Evolutionary conservation across 2,888 invertebrate species (phyloP).

Genomic region (Orgyia antiqua): DNA sequence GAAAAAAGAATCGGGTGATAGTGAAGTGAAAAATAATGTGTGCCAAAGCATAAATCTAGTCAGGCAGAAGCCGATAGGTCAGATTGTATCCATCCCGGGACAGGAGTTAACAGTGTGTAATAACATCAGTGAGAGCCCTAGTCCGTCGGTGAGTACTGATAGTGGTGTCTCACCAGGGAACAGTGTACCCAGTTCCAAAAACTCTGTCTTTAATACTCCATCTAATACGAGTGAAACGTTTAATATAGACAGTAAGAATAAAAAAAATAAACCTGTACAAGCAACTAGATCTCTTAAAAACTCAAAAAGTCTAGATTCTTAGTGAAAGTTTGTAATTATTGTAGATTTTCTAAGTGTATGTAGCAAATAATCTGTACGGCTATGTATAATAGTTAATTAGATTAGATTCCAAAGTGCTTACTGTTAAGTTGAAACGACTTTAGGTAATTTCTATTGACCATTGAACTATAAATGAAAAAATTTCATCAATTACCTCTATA

Average conservation of each 20-base stretch:
- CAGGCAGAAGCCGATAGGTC: slow-evolving; percentile 71
- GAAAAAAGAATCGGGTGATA: slow-evolving; percentile 53
- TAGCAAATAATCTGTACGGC: slow-evolving; percentile 49
- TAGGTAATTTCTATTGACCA: slow-evolving; percentile 6
- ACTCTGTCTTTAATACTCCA: slow-evolving; percentile 51
- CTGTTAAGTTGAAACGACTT: slow-evolving; percentile 9
- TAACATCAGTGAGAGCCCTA: slow-evolving; percentile 60
- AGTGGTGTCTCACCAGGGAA: slow-evolving; percentile 69
- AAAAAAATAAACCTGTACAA: slow-evolving; percentile 53
- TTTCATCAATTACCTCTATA: too few species aligned
- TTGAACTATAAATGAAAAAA: too few species aligned
- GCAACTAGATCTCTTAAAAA: slow-evolving; percentile 62
- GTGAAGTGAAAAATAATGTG: slow-evolving; percentile 54
- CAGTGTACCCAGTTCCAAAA: slow-evolving; percentile 59
- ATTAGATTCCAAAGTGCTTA: slow-evolving; percentile 71
- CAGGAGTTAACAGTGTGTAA: slow-evolving; percentile 70
- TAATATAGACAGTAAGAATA: slow-evolving; percentile 48
- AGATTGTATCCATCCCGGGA: slow-evolving; percentile 65
- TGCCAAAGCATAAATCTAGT: slow-evolving; percentile 76
- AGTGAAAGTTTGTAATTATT: slow-evolving; percentile 67
- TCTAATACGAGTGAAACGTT: slow-evolving; percentile 40
- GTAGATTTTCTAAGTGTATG: slow-evolving; percentile 76
- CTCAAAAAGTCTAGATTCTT: slow-evolving; percentile 73
- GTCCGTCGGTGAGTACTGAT: slow-evolving; percentile 66
- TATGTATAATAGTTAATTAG: slow-evolving; percentile 49